Evolutionary conservation across 2,113 vertebrate genomes (phyloP), one percentile per base, ranked within the genome.

Genomic region (Bettongia penicillata): DNA sequence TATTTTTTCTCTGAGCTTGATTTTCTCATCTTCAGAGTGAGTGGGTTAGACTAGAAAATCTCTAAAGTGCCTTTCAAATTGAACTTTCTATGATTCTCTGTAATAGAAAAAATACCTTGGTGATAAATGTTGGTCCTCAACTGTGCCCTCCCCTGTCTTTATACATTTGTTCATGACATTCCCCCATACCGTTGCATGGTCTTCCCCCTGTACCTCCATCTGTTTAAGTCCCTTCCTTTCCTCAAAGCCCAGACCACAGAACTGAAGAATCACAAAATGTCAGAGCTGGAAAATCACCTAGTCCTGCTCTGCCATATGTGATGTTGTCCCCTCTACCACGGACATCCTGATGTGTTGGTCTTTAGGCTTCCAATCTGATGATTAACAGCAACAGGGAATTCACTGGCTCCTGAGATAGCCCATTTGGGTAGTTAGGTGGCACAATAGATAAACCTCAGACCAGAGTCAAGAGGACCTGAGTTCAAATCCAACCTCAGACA

Each of bases 391-490:
- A 77, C 68, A 77, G 61, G 28, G 31, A n/a, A 77, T 16, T 77
- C 16, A 77, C 61, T 77, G 5, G 37, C 37, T 77, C 14, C 31
- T 77, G n/a, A 77, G 3, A n/a, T 77, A 31, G 14, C 68, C 37
- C 16, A n/a, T 25, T 31, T 14, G 28, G 28, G 28, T 11, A 61
- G 28, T 11, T 61, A 61, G 57, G 2, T 0, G 24, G n/a, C 31
- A 9, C 0, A 24, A 53, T 12, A 19, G 2, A 8, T 7, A 0
- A 2, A 9, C 16, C 50, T 16, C 11, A 61, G n/a, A 28, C 8
- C 0, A 47, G 53, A 31, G 28, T 91, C 19, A 49, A 1, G 3
- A 8, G 16, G 55, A 23, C 16, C 6, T 25, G 8, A 0, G 11
- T 43, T 25, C 57, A 52, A 31, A n/a, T 4, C 8, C 48, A 12